Evolutionary conservation across 2,797 vertebrate genomes (phyloP).

Genomic region (Melanotaenia nigrans): DNA sequence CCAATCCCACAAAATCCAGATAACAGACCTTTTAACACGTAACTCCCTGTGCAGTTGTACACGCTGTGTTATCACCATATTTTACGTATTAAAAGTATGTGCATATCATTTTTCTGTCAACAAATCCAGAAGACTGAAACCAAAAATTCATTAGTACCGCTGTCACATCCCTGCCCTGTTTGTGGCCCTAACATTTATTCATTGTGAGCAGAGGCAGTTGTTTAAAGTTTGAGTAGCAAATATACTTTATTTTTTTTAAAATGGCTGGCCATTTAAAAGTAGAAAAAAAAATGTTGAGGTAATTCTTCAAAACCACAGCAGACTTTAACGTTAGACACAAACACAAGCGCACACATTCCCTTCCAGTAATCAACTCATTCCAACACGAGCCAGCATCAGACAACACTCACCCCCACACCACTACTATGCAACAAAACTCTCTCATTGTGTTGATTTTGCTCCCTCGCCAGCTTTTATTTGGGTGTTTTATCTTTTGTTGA

Average conservation of each 20-base stretch:
- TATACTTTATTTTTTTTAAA: background rate
- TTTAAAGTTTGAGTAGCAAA: background rate
- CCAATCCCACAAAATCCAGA: background rate
- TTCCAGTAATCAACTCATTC: slow-evolving; percentile 51
- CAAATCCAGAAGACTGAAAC: slow-evolving; percentile 11
- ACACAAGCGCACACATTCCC: slow-evolving; percentile 9
- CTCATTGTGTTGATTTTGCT: slow-evolving; percentile 70
- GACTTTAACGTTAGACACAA: background rate
- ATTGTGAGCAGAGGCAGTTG: background rate
- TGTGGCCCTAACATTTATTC: background rate
- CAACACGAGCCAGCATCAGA: slow-evolving; percentile 47
- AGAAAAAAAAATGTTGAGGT: slow-evolving; percentile 8
- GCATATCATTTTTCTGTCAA: background rate
- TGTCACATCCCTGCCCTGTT: background rate
- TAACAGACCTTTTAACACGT: slow-evolving; percentile 12
- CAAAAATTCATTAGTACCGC: background rate
- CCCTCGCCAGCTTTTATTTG: slow-evolving; percentile 65
- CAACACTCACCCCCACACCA: slow-evolving; percentile 19
- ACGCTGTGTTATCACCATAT: slow-evolving; percentile 17
- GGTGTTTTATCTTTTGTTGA: slow-evolving; percentile 78
- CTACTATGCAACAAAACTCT: slow-evolving; percentile 51
- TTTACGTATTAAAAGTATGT: background rate
- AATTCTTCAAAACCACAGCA: slow-evolving; percentile 6
- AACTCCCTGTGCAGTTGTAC: slow-evolving; percentile 20
- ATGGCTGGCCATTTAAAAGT: background rate